phyloP scores from a whole-genome alignment of 2,797 vertebrate species.

The Bradypodion pumilum region DNA sequence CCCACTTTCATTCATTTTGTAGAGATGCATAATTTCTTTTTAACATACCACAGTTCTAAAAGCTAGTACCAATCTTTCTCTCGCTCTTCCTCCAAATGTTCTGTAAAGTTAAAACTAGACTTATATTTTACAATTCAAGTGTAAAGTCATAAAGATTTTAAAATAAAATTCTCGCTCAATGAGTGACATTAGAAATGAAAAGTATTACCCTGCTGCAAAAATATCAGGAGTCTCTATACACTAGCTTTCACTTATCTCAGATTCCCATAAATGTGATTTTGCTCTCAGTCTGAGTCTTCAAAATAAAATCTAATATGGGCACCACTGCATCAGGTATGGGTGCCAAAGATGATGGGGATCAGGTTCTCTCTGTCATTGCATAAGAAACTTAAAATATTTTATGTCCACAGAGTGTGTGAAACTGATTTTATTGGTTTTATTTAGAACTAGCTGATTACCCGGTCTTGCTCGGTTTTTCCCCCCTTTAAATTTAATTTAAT shows the following conservation, averaged over 20 bases:
- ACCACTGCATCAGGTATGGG: too few species aligned
- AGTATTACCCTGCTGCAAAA: too few species aligned
- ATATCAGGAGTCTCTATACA: neutral
- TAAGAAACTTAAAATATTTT: neutral
- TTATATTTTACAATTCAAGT: neutral
- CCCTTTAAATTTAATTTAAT: too few species aligned
- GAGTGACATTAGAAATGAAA: neutral
- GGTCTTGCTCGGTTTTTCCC: too few species aligned
- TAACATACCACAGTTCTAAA: neutral
- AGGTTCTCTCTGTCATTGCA: neutral
- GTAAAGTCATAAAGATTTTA: neutral
- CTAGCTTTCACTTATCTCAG: neutral
- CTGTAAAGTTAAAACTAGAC: neutral
- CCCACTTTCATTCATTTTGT: neutral
- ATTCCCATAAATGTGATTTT: neutral
- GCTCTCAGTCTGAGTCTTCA: neutral
- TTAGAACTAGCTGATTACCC: too few species aligned
- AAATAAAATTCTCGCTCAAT: too few species aligned
- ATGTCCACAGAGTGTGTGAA: too few species aligned
- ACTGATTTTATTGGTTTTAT: neutral
- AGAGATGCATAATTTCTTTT: neutral
- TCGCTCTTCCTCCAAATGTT: neutral
- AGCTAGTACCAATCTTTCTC: too few species aligned
- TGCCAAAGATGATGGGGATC: neutral
- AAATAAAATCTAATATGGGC: neutral